These are phyloP conservation scores for Orcinus orca DNA, from an alignment of 2,113 vertebrate genomes.

Conservation along the genomic window DNA sequence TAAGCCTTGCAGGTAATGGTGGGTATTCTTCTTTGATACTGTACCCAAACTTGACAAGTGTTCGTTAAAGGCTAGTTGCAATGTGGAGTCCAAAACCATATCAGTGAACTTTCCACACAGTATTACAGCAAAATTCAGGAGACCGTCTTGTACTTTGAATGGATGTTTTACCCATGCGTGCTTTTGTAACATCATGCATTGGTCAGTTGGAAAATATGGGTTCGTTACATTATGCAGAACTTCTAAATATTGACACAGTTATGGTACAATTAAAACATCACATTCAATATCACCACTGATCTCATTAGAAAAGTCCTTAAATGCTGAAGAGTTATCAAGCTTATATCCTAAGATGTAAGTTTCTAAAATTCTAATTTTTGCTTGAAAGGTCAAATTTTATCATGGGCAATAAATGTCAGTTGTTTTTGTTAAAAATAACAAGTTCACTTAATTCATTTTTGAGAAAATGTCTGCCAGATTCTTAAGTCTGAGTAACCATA, in stretches of 20 bases:
- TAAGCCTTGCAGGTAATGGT: background rate
- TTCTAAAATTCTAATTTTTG: constrained; percentile 31
- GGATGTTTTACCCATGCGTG: background rate
- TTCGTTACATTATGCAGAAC: background rate
- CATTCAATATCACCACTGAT: background rate
- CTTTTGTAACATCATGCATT: background rate
- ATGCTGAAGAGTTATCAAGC: background rate
- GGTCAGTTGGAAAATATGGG: background rate
- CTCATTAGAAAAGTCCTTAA: background rate
- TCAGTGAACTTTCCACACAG: background rate
- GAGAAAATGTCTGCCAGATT: constrained; percentile 1
- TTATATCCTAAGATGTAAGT: background rate
- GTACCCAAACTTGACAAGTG: background rate
- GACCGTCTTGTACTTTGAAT: background rate
- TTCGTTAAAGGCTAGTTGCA: background rate
- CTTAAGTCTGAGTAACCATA: background rate
- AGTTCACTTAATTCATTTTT: constrained; percentile 16
- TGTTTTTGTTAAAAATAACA: constrained; percentile 23
- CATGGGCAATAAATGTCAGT: background rate
- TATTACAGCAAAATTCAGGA: background rate
- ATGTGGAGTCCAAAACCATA: background rate
- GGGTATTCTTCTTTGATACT: background rate
- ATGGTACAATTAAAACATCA: background rate
- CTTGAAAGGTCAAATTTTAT: constrained; percentile 16
- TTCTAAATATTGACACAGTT: constrained; percentile 15